Percentiles rank a stretch among this genome's conserved stretches.
Conservation (phyloP, 2,113 vertebrate genomes). For the Sinocyclocheilus anshuiensis region DNA sequence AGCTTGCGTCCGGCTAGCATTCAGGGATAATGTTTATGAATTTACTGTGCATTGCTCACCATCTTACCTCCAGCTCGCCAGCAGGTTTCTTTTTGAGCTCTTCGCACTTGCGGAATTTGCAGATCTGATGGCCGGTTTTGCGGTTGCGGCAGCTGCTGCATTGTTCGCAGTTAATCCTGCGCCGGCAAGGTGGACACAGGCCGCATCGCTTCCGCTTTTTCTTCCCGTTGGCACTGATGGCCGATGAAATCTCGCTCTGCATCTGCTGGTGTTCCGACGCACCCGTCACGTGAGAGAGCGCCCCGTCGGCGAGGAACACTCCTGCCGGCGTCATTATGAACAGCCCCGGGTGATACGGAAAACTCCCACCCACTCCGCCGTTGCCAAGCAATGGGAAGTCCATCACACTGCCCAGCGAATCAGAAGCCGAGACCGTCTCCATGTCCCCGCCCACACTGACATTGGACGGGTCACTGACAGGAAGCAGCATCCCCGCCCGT, state of each 20-base stretch:
- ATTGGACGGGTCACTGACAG: constrained; percentile 64
- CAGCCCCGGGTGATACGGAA: constrained; percentile 96
- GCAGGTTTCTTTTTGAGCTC: constrained; percentile 99
- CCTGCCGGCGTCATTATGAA: constrained; percentile 93
- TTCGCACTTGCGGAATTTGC: constrained; percentile 99
- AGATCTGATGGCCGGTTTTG: constrained; percentile 99
- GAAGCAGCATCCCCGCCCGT: constrained; percentile 89
- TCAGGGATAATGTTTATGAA: not conserved
- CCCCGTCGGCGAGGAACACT: constrained; percentile 90
- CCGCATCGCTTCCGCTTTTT: constrained; percentile 99
- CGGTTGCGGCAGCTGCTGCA: constrained; percentile 99
- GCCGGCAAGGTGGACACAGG: constrained; percentile 93
- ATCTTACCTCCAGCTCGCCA: constrained; percentile 75
- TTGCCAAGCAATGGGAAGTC: constrained; percentile 89
- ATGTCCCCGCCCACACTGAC: constrained; percentile 81
- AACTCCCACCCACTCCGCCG: constrained; percentile 74
- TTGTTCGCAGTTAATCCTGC: constrained; percentile 98
- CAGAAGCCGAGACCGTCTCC: constrained; percentile 85
- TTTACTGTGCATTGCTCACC: constrained; percentile 3
- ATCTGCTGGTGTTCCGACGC: constrained; percentile 85
- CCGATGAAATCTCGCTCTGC: constrained; percentile 92
- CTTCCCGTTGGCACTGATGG: constrained; percentile 87
- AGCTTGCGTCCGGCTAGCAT: not conserved
- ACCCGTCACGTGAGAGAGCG: constrained; percentile 80
- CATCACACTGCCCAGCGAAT: constrained; percentile 88